Base-by-base conservation (phyloP, 2,797 vertebrate genomes). In the Champsocephalus gunnari region DNA sequence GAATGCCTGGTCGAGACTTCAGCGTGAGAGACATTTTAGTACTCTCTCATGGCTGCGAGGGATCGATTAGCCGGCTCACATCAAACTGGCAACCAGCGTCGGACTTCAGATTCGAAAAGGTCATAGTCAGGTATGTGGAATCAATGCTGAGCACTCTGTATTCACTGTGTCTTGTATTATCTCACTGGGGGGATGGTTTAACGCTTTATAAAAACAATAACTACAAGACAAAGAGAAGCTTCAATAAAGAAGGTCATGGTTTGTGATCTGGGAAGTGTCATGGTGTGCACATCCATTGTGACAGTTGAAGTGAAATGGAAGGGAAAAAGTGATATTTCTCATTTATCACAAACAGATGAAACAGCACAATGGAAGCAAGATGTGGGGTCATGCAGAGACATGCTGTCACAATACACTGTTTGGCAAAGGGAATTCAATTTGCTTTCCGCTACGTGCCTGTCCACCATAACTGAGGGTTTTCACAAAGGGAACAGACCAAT, bases 101-200 rank as follows among this genome's bases (percentile, higher is more conserved):
- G 78, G 87, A 90, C 90, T 89, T 85, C 66, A 85, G 81, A 92
- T 78, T 83, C 77, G 84, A 92, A 95, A 95, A 95, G 94, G 94
- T 95, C 93, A 95, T 77, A 67, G 91, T 87, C 90, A 91, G 88
- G 90, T 89, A 75, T 83, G 80, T 75, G 87, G 77, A 92, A 95
- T 95, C 92, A 89, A 94, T 93, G 89, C 82, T 70, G 75, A 86
- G 73, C 86, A 85, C 90, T 93, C 84, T 82, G 89, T 81, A 95
- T 94, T 93, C 93, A 81, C 77, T 66, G 79, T 65, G 90, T 85
- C 89, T 89, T 57, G 19, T 83, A 86, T 89, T 86, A 91, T 88
- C 86, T 70, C 74, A 45, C 75, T 57, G 60, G 80, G 64, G 71
- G 86, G 80, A 71, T 53, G 76, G 73, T 80, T 83, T 79, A 80